A percentile compares a stretch with the other conserved stretches of the same genome.
These are phyloP conservation scores for Marcusenius ussheri DNA, from an alignment of 2,113 vertebrate genomes.

Conservation along the genomic window DNA sequence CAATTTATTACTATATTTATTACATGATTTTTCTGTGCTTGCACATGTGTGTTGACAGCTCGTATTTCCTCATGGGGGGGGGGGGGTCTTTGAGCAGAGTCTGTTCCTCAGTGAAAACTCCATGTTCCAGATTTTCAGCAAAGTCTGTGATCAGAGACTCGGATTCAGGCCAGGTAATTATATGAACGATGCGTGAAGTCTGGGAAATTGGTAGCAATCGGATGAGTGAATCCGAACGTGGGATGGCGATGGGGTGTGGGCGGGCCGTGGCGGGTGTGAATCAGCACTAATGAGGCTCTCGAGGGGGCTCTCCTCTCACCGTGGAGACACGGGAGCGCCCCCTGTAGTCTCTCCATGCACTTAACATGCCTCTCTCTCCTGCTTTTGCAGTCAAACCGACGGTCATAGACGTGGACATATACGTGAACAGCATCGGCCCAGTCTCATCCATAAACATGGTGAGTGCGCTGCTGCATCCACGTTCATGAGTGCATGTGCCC, in stretches of 20 bases:
- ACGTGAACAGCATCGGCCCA: constrained; percentile 92
- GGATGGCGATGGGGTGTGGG: not conserved
- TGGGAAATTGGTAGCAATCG: not conserved
- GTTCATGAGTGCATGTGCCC: not conserved
- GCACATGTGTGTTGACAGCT: not conserved
- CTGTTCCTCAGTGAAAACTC: not conserved
- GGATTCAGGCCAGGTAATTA: not conserved
- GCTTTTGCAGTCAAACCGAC: constrained; percentile 79
- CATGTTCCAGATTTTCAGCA: not conserved
- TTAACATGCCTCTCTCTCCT: constrained; percentile 28
- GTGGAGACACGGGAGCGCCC: not conserved
- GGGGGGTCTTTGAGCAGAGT: not conserved
- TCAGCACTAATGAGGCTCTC: constrained; percentile 8
- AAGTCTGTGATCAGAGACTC: too few relatives aligned
- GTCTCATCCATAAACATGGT: constrained; percentile 98
- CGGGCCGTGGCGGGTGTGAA: not conserved
- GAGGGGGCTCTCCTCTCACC: not conserved
- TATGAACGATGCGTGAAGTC: constrained; percentile 4
- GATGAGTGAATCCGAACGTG: not conserved
- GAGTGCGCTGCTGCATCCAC: constrained; percentile 43
- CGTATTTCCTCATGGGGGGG: not conserved
- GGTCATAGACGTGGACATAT: constrained; percentile 88
- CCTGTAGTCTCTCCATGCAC: not conserved
- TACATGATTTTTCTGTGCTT: not conserved
- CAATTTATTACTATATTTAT: not conserved